phyloP scores from a whole-genome alignment of 2,797 vertebrate species.

The Sebastolobus altivelis region DNA sequence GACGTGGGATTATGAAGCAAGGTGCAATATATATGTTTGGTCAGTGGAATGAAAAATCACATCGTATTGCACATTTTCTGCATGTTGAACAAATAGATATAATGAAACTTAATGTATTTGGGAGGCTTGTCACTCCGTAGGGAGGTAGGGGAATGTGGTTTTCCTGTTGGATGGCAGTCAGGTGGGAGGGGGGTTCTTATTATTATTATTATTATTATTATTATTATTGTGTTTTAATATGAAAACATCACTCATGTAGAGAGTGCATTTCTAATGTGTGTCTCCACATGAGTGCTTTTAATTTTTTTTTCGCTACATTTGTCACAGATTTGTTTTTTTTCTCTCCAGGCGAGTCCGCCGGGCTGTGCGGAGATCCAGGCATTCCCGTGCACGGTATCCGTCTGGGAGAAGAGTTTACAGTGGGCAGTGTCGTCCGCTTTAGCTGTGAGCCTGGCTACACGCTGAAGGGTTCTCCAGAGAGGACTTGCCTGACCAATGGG shows the following conservation, averaged over 20 bases:
- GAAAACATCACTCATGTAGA: constrained; percentile 11
- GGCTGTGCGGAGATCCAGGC: constrained; percentile 94
- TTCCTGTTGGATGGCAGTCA: neutral
- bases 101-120: constrained; percentile 12
- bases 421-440: constrained; percentile 89
- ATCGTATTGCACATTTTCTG: constrained; percentile 7
- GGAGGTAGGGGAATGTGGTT: neutral
- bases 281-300: neutral
- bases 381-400: constrained; percentile 93
- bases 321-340: neutral
- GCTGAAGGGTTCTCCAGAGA: constrained; percentile 91
- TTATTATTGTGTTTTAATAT: neutral
- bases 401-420: constrained; percentile 90
- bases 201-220: neutral
- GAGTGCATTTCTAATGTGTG: neutral
- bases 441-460: constrained; percentile 95
- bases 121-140: constrained; percentile 7
- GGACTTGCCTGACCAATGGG: constrained; percentile 89
- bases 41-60: constrained; percentile 30
- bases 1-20: constrained; percentile 5
- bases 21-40: neutral
- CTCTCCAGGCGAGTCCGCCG: constrained; percentile 87
- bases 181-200: neutral
- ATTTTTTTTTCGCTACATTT: neutral
- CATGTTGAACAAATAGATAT: constrained; percentile 31